Percentiles rank a stretch among this genome's conserved stretches.
phyloP scores from a whole-genome alignment of 1,140 invertebrate species.

The Archivesica marissinica region DNA sequence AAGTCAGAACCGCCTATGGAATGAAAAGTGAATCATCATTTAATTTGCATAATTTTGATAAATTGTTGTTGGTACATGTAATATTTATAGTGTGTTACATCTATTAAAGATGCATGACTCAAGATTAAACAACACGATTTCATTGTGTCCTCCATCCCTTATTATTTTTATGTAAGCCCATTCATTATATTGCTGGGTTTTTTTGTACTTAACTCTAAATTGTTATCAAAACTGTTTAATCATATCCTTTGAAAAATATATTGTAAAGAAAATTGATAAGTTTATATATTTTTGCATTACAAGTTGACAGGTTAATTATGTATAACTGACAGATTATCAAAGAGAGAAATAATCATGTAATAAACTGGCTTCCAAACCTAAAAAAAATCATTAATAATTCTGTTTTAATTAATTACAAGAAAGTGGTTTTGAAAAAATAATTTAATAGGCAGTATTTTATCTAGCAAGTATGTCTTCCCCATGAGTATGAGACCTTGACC shows the following conservation, averaged over 20 bases:
- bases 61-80: slow-evolving; percentile 4
- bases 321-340: too few relatives aligned
- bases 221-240: background rate
- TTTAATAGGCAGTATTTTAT: too few relatives aligned
- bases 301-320: too few relatives aligned
- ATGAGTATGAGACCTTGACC: too few relatives aligned
- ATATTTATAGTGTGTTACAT: slow-evolving; percentile 11
- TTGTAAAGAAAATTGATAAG: too few relatives aligned
- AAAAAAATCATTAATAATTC: too few relatives aligned
- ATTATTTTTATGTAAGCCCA: background rate
- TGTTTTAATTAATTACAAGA: too few relatives aligned
- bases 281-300: too few relatives aligned
- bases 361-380: too few relatives aligned
- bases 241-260: background rate
- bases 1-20: background rate
- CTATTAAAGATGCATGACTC: background rate
- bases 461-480: too few relatives aligned
- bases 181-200: slow-evolving; percentile 6
- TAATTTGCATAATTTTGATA: slow-evolving; percentile 20
- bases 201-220: background rate
- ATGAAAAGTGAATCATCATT: background rate
- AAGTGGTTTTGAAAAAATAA: too few relatives aligned
- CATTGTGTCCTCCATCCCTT: slow-evolving; percentile 9
- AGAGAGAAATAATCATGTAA: too few relatives aligned
- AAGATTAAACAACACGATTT: slow-evolving; percentile 13